Evolutionary conservation across 2,888 invertebrate species (phyloP), one percentile per base, ranked within the genome.

Genomic region (Octodonta nipae): DNA sequence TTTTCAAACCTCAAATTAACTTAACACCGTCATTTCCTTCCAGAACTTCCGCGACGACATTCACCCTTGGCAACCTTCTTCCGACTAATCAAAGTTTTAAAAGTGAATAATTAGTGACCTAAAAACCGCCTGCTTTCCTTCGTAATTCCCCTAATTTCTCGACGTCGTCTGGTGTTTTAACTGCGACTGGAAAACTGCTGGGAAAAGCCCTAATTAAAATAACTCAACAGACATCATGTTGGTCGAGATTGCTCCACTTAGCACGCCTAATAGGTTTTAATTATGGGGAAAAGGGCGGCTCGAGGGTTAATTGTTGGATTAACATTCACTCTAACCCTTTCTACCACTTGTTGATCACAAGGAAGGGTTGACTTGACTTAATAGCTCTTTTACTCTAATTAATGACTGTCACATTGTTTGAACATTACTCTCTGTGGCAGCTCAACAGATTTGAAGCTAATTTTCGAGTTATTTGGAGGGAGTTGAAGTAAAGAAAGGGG

Each of bases 221-320:
- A 22, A 22, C 22, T 22, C 22, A n/a, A 11, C 22, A 22, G 22
- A 22, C 22, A 22, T 22, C 22, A 11, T 10, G 22, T 22, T 11
- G 22, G 11, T 11, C 22, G 22, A 4, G 22, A 22, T 22, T 22
- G 22, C 22, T 22, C 22, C 22, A 22, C 22, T 22, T 22, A 22
- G 22, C 4, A 11, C 22, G 3, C 11, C 11, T 22, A 22, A 22
- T 22, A 11, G 10, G 22, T 22, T 22, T 22, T 22, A 22, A 22
- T 22, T 22, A 22, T 22, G 10, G 10, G 22, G 10, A 22, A 11
- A 22, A 22, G 22, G 22, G 22, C 22, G 35, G 43, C 46, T 46
- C 40, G 40, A 42, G 45, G 48, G 48, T 45, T 52, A 51, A 52
- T 53, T 53, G 45, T 40, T 28, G 38, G 53, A 53, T 54, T 54